Evolutionary conservation across 2,888 invertebrate genomes (phyloP).

Genomic region (Tyria jacobaeae): DNA sequence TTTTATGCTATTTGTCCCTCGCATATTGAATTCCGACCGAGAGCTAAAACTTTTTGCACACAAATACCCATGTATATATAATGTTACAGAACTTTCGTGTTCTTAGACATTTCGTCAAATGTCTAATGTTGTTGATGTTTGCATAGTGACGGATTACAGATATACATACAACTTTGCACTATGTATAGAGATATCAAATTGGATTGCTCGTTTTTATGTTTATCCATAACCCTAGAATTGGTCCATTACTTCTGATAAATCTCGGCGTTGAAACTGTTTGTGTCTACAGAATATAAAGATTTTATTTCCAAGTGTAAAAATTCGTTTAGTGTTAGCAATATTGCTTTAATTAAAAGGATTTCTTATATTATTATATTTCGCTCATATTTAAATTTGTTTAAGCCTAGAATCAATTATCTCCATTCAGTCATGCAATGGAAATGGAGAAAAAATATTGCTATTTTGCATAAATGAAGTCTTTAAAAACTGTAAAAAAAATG

Average conservation of each 20-base stretch:
- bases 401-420: no score
- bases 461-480: no score
- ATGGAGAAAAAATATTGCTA: no score
- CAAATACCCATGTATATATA: slow-evolving; percentile 20
- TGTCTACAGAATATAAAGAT: slow-evolving; percentile 3
- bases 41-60: slow-evolving; percentile 22
- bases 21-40: slow-evolving; percentile 26
- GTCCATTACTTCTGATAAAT: not conserved
- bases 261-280: not conserved
- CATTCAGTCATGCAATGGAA: no score
- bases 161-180: not conserved
- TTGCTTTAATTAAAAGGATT: no score
- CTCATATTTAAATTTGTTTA: no score
- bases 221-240: not conserved
- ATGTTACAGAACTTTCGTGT: slow-evolving; percentile 13
- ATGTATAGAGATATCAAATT: not conserved
- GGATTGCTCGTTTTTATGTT: not conserved
- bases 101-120: slow-evolving; percentile 2
- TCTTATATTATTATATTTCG: no score
- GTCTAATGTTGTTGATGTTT: not conserved
- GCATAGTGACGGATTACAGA: not conserved
- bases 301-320: not conserved
- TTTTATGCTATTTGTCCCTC: slow-evolving; percentile 24
- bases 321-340: no score
- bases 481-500: no score